These are phyloP conservation scores for Nannoperca obscura DNA, from an alignment of 2,797 vertebrate genomes.

Conservation along the genomic window DNA sequence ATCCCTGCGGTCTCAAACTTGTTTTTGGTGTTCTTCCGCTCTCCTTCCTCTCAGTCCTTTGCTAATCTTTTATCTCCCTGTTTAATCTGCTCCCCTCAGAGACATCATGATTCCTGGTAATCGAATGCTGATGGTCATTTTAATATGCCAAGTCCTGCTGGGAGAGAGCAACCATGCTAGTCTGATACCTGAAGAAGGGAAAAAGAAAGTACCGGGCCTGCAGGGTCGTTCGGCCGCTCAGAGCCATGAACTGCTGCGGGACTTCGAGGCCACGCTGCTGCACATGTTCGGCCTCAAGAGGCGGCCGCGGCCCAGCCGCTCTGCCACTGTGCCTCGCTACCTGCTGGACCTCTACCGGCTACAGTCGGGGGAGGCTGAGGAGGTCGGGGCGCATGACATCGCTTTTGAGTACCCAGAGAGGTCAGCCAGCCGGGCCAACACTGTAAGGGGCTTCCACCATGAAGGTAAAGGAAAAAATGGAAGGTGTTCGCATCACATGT, in stretches of 20 bases:
- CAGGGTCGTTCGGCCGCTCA: slow-evolving; percentile 93
- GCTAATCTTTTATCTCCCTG: slow-evolving; percentile 55
- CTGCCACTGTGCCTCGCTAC: slow-evolving; percentile 93
- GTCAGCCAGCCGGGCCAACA: slow-evolving; percentile 96
- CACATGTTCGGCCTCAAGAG: slow-evolving; percentile 98
- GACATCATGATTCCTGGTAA: slow-evolving; percentile 99
- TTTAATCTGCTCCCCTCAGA: slow-evolving; percentile 84
- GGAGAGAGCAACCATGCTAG: slow-evolving; percentile 98
- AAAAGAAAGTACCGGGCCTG: slow-evolving; percentile 94
- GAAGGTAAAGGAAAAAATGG: slow-evolving; percentile 87
- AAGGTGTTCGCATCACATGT: not conserved
- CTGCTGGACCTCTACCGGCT: slow-evolving; percentile 97
- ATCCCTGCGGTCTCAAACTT: slow-evolving; percentile 15
- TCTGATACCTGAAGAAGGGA: slow-evolving; percentile 97
- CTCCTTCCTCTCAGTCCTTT: not conserved
- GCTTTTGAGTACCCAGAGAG: slow-evolving; percentile 95
- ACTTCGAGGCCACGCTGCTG: slow-evolving; percentile 98
- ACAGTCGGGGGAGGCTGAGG: slow-evolving; percentile 94
- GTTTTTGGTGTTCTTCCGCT: slow-evolving; percentile 31
- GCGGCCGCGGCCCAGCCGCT: slow-evolving; percentile 93
- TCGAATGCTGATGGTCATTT: slow-evolving; percentile 99
- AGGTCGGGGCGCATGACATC: slow-evolving; percentile 85
- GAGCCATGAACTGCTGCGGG: slow-evolving; percentile 98
- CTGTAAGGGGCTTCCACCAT: slow-evolving; percentile 98
- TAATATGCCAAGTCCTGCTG: slow-evolving; percentile 99